Conservation (phyloP, 2,113 vertebrate species). For the Menidia beryllina region DNA sequence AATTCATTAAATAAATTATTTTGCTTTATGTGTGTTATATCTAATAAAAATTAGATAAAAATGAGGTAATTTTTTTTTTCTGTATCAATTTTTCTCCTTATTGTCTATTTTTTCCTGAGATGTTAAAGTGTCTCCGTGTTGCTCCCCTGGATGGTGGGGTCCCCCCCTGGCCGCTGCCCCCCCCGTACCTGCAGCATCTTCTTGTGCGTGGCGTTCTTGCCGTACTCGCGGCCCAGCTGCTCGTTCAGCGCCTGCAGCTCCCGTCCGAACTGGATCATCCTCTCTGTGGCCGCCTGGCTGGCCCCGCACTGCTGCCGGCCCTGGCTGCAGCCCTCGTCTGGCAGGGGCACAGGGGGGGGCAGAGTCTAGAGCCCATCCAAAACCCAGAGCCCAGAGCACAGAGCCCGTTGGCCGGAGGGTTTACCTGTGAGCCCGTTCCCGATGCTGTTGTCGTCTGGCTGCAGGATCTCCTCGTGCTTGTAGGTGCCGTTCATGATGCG, state of each 20-base stretch:
- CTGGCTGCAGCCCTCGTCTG: conserved; percentile 88
- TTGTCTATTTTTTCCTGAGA: too few relatives aligned
- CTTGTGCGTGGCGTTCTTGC: conserved; percentile 91
- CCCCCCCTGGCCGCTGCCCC: too few relatives aligned
- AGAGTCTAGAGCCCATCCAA: too few relatives aligned
- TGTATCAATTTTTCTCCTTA: too few relatives aligned
- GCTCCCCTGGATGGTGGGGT: too few relatives aligned
- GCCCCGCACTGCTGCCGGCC: conserved; percentile 94
- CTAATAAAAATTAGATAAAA: too few relatives aligned
- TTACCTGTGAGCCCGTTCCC: conserved; percentile 86
- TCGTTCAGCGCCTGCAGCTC: conserved; percentile 95
- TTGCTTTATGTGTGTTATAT: too few relatives aligned
- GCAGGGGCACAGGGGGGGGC: neutral
- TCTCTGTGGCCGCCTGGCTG: conserved; percentile 95
- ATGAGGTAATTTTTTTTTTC: too few relatives aligned
- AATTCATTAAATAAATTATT: too few relatives aligned
- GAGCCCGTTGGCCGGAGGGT: too few relatives aligned
- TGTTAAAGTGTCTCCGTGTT: too few relatives aligned
- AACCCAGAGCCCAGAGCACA: too few relatives aligned
- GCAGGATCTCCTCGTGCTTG: conserved; percentile 95
- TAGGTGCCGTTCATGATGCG: conserved; percentile 97
- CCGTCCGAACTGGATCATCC: conserved; percentile 98
- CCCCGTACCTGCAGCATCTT: conserved; percentile 76
- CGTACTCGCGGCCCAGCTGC: conserved; percentile 92
- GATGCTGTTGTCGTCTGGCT: conserved; percentile 93